Evolutionary conservation across 2,797 vertebrate species (phyloP).

Genomic region (Sandelia bainsii): DNA sequence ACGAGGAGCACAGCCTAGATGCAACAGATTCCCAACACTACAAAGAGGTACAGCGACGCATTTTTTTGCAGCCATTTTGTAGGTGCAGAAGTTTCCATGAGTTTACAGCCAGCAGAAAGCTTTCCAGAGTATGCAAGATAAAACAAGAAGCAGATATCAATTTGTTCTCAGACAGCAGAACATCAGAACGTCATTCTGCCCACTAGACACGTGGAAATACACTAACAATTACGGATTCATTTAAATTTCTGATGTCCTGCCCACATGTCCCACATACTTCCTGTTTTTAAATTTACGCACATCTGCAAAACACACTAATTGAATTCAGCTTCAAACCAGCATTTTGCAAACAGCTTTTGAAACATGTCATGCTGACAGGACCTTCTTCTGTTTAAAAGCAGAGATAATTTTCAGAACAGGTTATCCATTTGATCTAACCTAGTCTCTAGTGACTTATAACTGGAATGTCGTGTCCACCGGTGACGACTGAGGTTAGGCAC

Average conservation of each 20-base stretch:
- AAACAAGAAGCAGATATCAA: conserved; percentile 38
- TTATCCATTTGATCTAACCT: conserved; percentile 29
- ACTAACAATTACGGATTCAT: neutral
- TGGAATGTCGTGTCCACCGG: conserved; percentile 41
- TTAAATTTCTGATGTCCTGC: neutral
- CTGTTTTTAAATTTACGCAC: conserved; percentile 3
- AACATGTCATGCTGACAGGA: conserved; percentile 8
- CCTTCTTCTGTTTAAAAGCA: conserved; percentile 19
- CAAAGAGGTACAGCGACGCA: conserved; percentile 78
- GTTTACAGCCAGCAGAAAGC: conserved; percentile 9
- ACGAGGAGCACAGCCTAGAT: conserved; percentile 74
- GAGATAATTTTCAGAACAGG: conserved; percentile 7
- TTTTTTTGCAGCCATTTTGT: conserved; percentile 18
- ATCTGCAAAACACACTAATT: neutral
- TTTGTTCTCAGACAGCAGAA: conserved; percentile 18
- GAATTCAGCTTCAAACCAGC: neutral
- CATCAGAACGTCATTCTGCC: neutral
- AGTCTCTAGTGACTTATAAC: conserved; percentile 7
- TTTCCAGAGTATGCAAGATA: conserved; percentile 15
- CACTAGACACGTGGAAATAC: neutral
- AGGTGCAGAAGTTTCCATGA: conserved; percentile 9
- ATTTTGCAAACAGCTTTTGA: neutral
- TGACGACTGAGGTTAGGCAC: conserved; percentile 38
- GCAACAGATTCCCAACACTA: conserved; percentile 73
- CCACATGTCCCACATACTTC: neutral